Evolutionary conservation across 2,888 invertebrate species (phyloP), one percentile per base, ranked within the genome.

Genomic region (Diabrotica balteata): DNA sequence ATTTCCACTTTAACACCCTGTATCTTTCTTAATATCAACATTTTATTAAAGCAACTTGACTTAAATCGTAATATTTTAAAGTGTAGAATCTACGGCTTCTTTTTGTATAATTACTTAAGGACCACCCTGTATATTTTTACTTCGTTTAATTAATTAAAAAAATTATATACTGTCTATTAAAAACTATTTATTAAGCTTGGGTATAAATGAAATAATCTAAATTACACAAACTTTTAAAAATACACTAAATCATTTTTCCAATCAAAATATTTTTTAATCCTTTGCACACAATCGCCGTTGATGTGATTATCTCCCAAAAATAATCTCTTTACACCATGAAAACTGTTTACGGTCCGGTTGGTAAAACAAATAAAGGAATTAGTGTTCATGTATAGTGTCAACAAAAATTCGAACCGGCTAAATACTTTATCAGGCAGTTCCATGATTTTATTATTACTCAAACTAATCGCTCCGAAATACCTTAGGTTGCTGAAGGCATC

Each of bases 321-420:
- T 17, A 73, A 58, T 22, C 67, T 49, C 44, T 67, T 70, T 7
- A 73, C 59, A 8, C 72, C 72, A 44, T 67, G 59, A 43, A 73
- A 72, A 66, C 72, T 73, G 6, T 50, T n/a, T 3, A 74, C 45
- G 4, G 71, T 72, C n/a, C 42, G 46, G 46, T 74, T 70, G 11
- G 55, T 54, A n/a, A 74, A 71, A 62, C 74, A 74, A 60, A 74
- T 70, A 58, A 74, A 72, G n/a, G 69, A 60, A 63, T 74, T 74
- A 0, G 68, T 64, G 55, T 72, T 72, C 71, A 74, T 68, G 53
- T 74, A 67, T 47, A 72, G 54, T 52, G 62, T 71, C 9, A 70
- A 63, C 42, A 74, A 53, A 59, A 72, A 74, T 17, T 67, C 53
- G 17, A 74, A 67, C 43, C 70, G 53, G 5, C 52, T 55, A 47